Conservation (phyloP, 2,888 invertebrate genomes). For the Drosophila ustulata region DNA sequence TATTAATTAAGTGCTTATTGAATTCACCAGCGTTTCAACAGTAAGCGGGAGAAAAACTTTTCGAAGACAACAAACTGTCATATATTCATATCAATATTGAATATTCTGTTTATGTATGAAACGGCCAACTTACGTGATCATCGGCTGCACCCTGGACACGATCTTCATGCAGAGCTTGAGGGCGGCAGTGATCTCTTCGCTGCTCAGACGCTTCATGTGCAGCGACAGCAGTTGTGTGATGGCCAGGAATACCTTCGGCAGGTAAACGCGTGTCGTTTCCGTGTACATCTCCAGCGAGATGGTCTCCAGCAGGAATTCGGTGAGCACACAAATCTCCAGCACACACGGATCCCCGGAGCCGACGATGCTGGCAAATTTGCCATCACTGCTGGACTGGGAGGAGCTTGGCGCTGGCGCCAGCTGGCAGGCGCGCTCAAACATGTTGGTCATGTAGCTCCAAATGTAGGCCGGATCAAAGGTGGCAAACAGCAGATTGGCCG, state of each 20-base stretch:
- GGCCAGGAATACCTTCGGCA: slow-evolving; percentile 91
- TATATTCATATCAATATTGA: no score
- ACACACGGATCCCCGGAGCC: slow-evolving; percentile 88
- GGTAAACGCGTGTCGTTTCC: slow-evolving; percentile 91
- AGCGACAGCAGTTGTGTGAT: slow-evolving; percentile 88
- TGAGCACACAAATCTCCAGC: slow-evolving; percentile 90
- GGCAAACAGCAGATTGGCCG: slow-evolving; percentile 93
- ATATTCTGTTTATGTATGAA: no score
- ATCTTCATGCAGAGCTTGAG: slow-evolving; percentile 90
- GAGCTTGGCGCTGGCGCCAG: slow-evolving; percentile 69
- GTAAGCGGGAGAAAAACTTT: no score
- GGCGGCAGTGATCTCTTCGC: slow-evolving; percentile 88
- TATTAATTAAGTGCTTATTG: no score
- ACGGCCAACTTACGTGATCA: slow-evolving; percentile 84
- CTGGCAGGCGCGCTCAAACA: slow-evolving; percentile 87
- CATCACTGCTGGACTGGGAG: slow-evolving; percentile 59
- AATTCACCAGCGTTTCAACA: no score
- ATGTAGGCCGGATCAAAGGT: slow-evolving; percentile 94
- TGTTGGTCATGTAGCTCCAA: slow-evolving; percentile 91
- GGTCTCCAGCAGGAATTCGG: slow-evolving; percentile 91
- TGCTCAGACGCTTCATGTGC: slow-evolving; percentile 85
- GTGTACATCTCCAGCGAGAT: slow-evolving; percentile 91
- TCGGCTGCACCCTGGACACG: slow-evolving; percentile 90
- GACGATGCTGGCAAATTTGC: slow-evolving; percentile 85
- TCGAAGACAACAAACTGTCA: no score